phyloP scores from a whole-genome alignment of 1,140 invertebrate genomes.

The Pantala flavescens region DNA sequence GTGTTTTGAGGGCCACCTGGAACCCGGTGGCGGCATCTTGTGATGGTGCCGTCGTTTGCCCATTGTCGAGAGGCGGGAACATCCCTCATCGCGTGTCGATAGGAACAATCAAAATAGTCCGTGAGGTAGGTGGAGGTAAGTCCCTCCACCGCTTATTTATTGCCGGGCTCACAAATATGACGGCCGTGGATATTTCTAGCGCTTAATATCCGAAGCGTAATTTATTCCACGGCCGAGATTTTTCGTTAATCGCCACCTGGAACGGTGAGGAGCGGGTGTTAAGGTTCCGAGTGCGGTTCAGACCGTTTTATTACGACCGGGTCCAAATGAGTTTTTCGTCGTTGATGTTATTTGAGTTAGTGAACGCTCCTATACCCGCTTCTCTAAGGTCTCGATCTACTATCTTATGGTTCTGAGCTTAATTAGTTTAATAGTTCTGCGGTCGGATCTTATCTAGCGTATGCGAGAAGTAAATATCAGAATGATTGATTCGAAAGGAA shows the following conservation, averaged over 20 bases:
- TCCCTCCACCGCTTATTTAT: background rate
- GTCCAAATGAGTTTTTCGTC: too few species aligned
- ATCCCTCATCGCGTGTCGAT: background rate
- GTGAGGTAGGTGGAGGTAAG: background rate
- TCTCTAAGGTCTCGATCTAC: too few species aligned
- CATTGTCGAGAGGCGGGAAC: background rate
- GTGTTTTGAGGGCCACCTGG: constrained; percentile 26
- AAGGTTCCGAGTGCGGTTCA: too few species aligned
- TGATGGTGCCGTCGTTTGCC: constrained; percentile 22
- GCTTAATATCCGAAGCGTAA: background rate
- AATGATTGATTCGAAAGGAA: too few species aligned
- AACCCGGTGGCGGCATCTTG: constrained; percentile 33
- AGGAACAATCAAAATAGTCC: background rate
- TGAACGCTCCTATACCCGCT: too few species aligned
- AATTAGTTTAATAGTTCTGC: too few species aligned
- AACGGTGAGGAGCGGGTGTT: background rate
- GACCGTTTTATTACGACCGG: too few species aligned
- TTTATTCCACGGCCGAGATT: background rate
- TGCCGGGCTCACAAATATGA: background rate
- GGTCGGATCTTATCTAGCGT: too few species aligned
- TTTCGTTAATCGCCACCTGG: background rate
- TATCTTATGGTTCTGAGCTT: too few species aligned
- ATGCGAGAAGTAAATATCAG: too few species aligned
- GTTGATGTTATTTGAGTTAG: too few species aligned
- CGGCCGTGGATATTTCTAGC: background rate